These are phyloP conservation scores for Oreochromis aureus DNA, from an alignment of 2,113 vertebrate species.

Conservation along the genomic window DNA sequence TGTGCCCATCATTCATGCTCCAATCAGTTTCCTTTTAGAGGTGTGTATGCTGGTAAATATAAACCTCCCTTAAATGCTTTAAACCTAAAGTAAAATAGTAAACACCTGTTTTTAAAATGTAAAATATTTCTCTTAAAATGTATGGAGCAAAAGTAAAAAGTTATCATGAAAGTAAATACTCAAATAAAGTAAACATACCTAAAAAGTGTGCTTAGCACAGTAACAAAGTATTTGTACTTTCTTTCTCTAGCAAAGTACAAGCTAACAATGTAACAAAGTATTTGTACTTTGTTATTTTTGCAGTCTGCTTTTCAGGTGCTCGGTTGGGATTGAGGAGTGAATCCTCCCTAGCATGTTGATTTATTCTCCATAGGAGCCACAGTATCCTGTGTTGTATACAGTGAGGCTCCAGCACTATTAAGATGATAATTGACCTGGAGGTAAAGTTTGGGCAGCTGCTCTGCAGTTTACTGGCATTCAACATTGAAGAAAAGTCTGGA, in stretches of 20 bases:
- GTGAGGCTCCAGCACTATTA: too few species aligned
- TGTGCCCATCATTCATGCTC: neutral
- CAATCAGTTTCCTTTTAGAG: neutral
- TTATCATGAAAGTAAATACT: neutral
- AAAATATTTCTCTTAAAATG: neutral
- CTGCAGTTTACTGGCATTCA: too few species aligned
- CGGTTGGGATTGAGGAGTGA: too few species aligned
- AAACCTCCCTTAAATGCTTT: neutral
- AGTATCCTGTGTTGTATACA: too few species aligned
- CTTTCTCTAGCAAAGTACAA: neutral
- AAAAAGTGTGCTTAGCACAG: neutral
- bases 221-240: neutral
- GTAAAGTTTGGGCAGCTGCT: too few species aligned
- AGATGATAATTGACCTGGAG: too few species aligned
- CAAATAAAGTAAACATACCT: neutral
- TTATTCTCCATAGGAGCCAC: too few species aligned
- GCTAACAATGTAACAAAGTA: neutral
- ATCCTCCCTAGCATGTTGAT: too few species aligned
- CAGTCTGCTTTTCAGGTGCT: neutral
- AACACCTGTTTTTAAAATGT: neutral
- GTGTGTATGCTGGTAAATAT: neutral
- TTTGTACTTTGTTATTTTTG: neutral
- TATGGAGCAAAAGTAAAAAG: neutral
- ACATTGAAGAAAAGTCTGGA: too few species aligned
- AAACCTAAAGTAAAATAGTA: neutral